phyloP scores from a whole-genome alignment of 2,113 vertebrate genomes.

The Catharus minimus region DNA sequence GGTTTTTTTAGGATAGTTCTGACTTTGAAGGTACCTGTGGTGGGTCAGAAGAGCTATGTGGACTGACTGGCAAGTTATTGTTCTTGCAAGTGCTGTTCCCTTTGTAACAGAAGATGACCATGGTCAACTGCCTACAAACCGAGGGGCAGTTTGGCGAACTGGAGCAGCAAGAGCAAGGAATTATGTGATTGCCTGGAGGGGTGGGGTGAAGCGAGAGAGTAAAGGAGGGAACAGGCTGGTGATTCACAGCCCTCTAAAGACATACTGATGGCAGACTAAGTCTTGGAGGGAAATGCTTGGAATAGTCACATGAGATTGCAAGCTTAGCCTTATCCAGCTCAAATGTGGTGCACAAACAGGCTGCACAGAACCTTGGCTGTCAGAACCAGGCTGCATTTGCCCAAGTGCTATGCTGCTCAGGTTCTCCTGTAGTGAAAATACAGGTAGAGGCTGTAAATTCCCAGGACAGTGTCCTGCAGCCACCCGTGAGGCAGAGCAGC shows the following conservation, averaged over 20 bases:
- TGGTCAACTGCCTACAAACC: background rate
- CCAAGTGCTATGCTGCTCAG: accelerated
- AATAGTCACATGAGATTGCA: accelerated
- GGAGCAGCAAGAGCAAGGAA: background rate
- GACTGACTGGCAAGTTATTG: background rate
- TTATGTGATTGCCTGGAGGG: background rate
- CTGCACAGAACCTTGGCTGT: background rate
- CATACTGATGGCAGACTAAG: background rate
- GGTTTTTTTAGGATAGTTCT: background rate
- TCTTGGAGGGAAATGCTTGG: background rate
- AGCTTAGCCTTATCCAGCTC: background rate
- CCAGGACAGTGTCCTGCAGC: background rate
- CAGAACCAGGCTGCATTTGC: background rate
- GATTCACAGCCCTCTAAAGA: background rate
- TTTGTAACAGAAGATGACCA: background rate
- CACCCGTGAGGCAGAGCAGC: accelerated
- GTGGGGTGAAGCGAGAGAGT: background rate
- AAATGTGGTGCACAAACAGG: background rate
- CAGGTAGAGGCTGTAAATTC: background rate
- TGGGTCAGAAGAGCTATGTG: background rate
- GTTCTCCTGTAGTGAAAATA: background rate
- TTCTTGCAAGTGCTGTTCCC: background rate
- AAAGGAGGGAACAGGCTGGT: background rate
- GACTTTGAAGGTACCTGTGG: background rate
- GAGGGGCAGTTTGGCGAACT: background rate